Evolutionary conservation across 2,797 vertebrate genomes (phyloP).

Genomic region (Pseudochaenichthys georgianus): DNA sequence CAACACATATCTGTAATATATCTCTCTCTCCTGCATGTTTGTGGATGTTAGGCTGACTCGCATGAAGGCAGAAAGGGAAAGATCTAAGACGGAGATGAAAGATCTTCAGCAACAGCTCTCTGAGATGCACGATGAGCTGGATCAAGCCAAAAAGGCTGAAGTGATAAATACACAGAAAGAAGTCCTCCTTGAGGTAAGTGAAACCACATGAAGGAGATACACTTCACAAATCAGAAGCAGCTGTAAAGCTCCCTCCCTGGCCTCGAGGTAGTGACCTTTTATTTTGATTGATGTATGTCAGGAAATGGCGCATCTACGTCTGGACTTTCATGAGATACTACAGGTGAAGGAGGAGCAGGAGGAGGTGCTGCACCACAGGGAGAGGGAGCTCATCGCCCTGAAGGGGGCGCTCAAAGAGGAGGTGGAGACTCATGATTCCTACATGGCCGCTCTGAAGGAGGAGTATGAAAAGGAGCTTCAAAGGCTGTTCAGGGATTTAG

Average conservation of each 20-base stretch:
- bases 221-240: constrained; percentile 22
- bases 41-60: constrained; percentile 86
- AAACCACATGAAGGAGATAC: constrained; percentile 19
- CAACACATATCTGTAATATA: neutral
- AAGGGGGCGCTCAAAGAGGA: constrained; percentile 95
- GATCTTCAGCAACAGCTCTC: constrained; percentile 97
- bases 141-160: constrained; percentile 85
- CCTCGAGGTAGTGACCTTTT: neutral
- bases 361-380: constrained; percentile 88
- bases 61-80: constrained; percentile 91
- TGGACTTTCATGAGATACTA: constrained; percentile 89
- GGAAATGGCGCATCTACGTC: constrained; percentile 91
- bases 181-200: constrained; percentile 89
- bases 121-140: constrained; percentile 97
- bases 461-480: constrained; percentile 88
- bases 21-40: neutral
- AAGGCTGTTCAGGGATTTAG: constrained; percentile 84
- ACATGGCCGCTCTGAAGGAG: constrained; percentile 91
- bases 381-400: constrained; percentile 91
- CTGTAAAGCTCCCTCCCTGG: constrained; percentile 9
- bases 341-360: constrained; percentile 92
- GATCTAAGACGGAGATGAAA: constrained; percentile 91
- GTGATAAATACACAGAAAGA: constrained; percentile 87
- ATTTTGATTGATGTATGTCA: constrained; percentile 32
- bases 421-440: constrained; percentile 91